These are phyloP conservation scores for Paguma larvata DNA, from an alignment of 2,797 vertebrate species.

Conservation along the genomic window DNA sequence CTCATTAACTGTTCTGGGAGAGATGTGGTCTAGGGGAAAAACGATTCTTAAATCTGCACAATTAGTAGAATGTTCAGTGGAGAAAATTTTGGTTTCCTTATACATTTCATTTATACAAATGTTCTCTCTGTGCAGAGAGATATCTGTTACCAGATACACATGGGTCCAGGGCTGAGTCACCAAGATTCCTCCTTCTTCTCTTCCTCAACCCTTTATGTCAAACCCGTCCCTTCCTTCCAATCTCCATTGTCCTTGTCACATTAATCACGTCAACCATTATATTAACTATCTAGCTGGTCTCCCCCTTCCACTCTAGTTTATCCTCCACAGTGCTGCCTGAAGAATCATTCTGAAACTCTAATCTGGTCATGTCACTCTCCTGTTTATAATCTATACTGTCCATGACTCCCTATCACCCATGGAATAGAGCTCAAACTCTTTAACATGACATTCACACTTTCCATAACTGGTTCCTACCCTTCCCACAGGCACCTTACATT, in stretches of 20 bases:
- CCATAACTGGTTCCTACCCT: background rate
- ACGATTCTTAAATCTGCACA: background rate
- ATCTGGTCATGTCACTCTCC: background rate
- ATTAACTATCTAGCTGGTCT: background rate
- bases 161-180: background rate
- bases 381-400: background rate
- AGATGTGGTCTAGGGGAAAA: background rate
- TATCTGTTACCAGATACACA: background rate
- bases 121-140: background rate
- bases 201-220: background rate
- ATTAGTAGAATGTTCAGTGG: background rate
- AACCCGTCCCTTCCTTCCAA: background rate
- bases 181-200: background rate
- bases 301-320: background rate
- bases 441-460: background rate
- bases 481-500: background rate
- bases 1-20: constrained; percentile 32
- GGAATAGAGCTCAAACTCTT: background rate
- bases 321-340: background rate
- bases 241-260: background rate
- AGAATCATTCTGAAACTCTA: background rate
- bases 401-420: background rate
- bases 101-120: background rate
- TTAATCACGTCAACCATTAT: no score
- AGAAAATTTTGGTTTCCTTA: background rate